Conservation (phyloP, 2,888 invertebrate species). For the Tortrix viridana region DNA sequence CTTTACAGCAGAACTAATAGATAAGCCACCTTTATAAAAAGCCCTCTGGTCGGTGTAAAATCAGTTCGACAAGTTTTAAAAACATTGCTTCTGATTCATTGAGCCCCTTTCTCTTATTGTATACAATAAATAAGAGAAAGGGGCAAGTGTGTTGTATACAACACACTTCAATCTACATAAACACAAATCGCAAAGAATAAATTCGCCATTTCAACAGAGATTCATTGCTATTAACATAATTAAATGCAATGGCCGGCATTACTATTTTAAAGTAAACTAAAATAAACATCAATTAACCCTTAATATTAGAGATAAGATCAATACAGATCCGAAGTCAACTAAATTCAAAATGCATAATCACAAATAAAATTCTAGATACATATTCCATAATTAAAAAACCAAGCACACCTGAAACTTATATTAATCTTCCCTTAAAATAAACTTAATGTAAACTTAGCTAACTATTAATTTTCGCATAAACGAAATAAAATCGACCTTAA, state of each 20-base stretch:
- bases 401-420: slow-evolving; percentile 31
- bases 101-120: too few relatives aligned
- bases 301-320: too few relatives aligned
- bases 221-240: background rate
- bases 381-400: slow-evolving; percentile 21
- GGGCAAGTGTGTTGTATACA: too few relatives aligned
- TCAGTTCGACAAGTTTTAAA: too few relatives aligned
- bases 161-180: background rate
- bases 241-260: slow-evolving; percentile 19
- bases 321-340: slow-evolving; percentile 28
- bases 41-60: too few relatives aligned
- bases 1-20: too few relatives aligned
- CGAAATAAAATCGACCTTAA: slow-evolving; percentile 15
- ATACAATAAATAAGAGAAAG: too few relatives aligned
- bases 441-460: slow-evolving; percentile 11
- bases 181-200: background rate
- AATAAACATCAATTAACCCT: background rate
- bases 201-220: background rate
- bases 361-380: slow-evolving; percentile 1
- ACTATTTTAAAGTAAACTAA: background rate
- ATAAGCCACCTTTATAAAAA: too few relatives aligned
- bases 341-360: slow-evolving; percentile 19
- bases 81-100: too few relatives aligned
- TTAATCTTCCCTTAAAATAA: slow-evolving; percentile 25
- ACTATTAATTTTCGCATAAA: slow-evolving; percentile 13